Base-by-base conservation (phyloP, 2,888 invertebrate genomes). In the Boloria euphrosyne region DNA sequence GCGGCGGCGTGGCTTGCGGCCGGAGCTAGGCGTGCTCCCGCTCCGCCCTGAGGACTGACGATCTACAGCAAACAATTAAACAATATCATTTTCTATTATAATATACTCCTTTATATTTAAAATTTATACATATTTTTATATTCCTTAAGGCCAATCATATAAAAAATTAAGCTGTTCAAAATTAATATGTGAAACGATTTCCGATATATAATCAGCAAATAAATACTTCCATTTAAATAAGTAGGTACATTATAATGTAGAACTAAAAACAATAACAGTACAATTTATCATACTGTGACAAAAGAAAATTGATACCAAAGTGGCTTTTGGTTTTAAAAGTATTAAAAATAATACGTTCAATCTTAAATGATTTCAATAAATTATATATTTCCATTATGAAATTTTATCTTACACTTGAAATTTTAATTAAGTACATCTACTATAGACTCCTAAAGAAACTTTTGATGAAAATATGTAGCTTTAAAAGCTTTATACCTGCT, bases 1-100 rank as follows among this genome's bases (percentile, higher is more conserved):
- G 73, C 97, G 93, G 71, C 97, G 93, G 4, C 97, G 94, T 0
- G 97, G 97, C 83, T 97, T 97, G 47, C 97, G 93, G 0, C 95
- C 94, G 43, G 94, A 90, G 64, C 83, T 91, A 3, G 83, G 76
- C 0, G 82, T 75, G 0, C 78, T 73, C 0, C 76, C 69, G 0
- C 83, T 75, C 0, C 85, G 79, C 54, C 68, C 75, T 38, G 76
- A 52, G 0, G 74, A 70, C 63, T 85, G 85, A 4, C 85, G 86
- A 67, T 89, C 89, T 89, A 67, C 10, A 46, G 18, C 31, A 46
- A 17, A 31, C 14, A n/a, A n/a, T 1, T 1, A 2, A 0, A n/a
- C n/a, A 7, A 38, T n/a, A n/a, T n/a, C n/a, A n/a, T n/a, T 10
- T 38, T 38, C 7, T 3, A 38, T 10, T 10, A 38, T 38, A 10